Percentiles rank a stretch among this genome's conserved stretches.
phyloP scores from a whole-genome alignment of 2,888 invertebrate species.

The Eilema caniola region DNA sequence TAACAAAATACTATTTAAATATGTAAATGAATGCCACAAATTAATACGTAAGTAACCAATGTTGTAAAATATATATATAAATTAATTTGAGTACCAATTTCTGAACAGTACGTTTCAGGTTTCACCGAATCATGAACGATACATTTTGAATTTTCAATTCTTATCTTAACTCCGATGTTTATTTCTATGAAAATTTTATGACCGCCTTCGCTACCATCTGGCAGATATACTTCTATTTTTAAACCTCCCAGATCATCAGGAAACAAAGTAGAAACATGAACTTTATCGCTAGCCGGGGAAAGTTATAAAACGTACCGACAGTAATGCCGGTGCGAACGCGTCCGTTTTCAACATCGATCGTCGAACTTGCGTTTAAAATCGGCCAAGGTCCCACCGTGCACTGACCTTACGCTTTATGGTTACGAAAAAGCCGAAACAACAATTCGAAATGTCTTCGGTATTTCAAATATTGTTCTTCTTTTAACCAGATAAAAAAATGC shows the following conservation, averaged over 20 bases:
- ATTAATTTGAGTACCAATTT: not conserved
- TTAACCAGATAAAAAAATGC: conserved; percentile 54
- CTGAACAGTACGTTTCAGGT: conserved; percentile 29
- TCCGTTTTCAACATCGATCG: conserved; percentile 58
- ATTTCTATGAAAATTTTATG: conserved; percentile 68
- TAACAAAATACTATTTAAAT: no score
- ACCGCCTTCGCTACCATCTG: conserved; percentile 72
- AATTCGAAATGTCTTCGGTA: conserved; percentile 49
- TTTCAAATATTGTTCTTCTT: conserved; percentile 51
- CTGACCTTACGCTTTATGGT: conserved; percentile 66
- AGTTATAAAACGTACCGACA: conserved; percentile 74
- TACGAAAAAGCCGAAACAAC: conserved; percentile 55
- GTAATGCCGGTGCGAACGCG: conserved; percentile 58
- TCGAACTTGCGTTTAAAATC: conserved; percentile 83
- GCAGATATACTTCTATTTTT: conserved; percentile 71
- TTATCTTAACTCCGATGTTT: conserved; percentile 49
- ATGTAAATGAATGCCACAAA: no score
- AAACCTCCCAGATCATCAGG: conserved; percentile 71
- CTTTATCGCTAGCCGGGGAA: conserved; percentile 79
- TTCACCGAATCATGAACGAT: conserved; percentile 41
- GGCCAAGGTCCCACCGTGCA: conserved; percentile 82
- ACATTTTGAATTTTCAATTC: conserved; percentile 43
- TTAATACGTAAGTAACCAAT: no score
- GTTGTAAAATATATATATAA: not conserved
- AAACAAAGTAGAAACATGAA: conserved; percentile 77